phyloP scores from a whole-genome alignment of 2,888 invertebrate species.

The Drosophila macrospina region DNA sequence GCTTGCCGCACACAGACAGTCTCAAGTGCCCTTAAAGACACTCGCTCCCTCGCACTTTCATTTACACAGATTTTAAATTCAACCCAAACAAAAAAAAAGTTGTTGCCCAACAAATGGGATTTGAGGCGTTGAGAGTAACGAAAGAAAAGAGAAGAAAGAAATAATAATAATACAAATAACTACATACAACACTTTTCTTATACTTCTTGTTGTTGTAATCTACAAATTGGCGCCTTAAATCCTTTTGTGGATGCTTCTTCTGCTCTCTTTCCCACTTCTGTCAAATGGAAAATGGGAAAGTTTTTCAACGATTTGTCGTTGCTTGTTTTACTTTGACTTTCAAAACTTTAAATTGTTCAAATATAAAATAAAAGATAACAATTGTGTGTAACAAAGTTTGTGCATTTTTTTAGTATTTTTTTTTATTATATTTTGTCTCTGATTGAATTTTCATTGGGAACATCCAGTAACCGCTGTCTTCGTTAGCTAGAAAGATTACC shows the following conservation, averaged over 20 bases:
- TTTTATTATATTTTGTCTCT: background rate
- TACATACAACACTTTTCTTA: conserved; percentile 22
- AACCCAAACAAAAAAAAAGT: conserved; percentile 7
- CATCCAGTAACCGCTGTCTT: conserved; percentile 7
- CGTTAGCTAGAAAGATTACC: conserved; percentile 9
- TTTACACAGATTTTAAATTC: conserved; percentile 35
- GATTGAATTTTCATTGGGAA: conserved; percentile 35
- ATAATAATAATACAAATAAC: too few species aligned
- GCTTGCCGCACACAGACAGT: conserved; percentile 41
- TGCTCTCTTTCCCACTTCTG: conserved; percentile 1
- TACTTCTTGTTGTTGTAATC: conserved; percentile 40
- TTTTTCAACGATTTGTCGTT: conserved; percentile 56
- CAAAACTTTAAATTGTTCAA: conserved; percentile 57
- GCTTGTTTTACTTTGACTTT: conserved; percentile 44
- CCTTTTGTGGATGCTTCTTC: conserved; percentile 27
- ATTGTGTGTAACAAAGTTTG: conserved; percentile 30
- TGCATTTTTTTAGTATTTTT: background rate
- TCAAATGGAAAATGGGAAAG: conserved; percentile 58
- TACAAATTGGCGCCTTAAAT: conserved; percentile 67
- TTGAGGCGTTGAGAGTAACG: conserved; percentile 27
- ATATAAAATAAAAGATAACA: conserved; percentile 28
- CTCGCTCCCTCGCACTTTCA: conserved; percentile 14
- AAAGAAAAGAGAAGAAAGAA: background rate
- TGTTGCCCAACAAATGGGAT: conserved; percentile 11
- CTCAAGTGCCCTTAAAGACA: conserved; percentile 53